Conservation (phyloP, 2,797 vertebrate genomes). For the Rachycentron canadum region DNA sequence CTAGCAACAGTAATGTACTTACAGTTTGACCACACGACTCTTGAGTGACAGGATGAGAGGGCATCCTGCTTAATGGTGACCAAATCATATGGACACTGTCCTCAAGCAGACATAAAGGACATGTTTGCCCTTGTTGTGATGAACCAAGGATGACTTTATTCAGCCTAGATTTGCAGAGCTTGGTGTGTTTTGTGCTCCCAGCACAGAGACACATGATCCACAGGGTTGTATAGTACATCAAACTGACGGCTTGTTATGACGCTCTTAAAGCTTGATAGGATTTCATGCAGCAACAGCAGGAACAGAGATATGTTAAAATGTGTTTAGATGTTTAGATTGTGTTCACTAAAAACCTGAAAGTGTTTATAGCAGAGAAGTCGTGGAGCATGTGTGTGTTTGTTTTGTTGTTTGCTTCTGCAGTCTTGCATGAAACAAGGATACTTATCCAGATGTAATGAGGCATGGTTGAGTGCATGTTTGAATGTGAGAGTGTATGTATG, state of each 20-base stretch:
- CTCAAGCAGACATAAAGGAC: conserved; percentile 44
- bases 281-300: conserved; percentile 4
- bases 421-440: conserved; percentile 34
- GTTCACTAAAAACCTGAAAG: conserved; percentile 14
- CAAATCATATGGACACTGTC: conserved; percentile 46
- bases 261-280: background rate
- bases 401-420: conserved; percentile 30
- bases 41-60: conserved; percentile 41
- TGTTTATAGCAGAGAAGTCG: conserved; percentile 3
- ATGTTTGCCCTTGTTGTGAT: conserved; percentile 50
- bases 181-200: conserved; percentile 11
- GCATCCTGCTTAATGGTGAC: conserved; percentile 28
- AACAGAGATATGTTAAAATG: conserved; percentile 4
- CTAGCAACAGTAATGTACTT: conserved; percentile 37
- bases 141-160: conserved; percentile 40
- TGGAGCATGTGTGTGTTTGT: conserved; percentile 17
- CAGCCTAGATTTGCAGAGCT: conserved; percentile 34
- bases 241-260: background rate
- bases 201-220: conserved; percentile 25
- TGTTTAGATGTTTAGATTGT: conserved; percentile 1
- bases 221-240: conserved; percentile 9
- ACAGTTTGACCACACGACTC: conserved; percentile 41
- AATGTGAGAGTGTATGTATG: conserved; percentile 13
- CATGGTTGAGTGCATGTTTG: conserved; percentile 11
- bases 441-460: conserved; percentile 48